phyloP scores from a whole-genome alignment of 2,797 vertebrate genomes.

The Nannoperca obscura region DNA sequence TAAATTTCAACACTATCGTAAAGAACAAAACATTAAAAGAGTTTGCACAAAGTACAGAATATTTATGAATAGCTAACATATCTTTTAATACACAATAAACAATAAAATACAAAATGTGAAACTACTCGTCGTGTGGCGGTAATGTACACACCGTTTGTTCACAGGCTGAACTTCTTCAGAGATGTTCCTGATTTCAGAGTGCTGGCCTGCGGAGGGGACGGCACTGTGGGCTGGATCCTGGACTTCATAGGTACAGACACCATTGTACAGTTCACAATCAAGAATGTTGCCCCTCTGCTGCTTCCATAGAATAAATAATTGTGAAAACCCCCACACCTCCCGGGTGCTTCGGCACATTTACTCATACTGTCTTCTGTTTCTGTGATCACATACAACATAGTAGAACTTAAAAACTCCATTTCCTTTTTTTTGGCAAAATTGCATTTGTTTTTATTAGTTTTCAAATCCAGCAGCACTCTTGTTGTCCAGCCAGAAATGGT shows the following conservation, averaged over 20 bases:
- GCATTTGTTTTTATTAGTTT: conserved; percentile 66
- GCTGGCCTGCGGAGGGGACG: conserved; percentile 93
- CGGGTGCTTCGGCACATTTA: neutral
- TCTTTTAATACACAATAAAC: neutral
- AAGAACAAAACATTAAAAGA: neutral
- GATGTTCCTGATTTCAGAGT: conserved; percentile 93
- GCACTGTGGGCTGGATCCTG: conserved; percentile 96
- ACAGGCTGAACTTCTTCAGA: conserved; percentile 95
- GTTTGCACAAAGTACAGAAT: neutral
- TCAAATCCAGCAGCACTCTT: conserved; percentile 40
- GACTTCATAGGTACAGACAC: conserved; percentile 89
- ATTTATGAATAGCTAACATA: neutral
- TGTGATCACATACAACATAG: conserved; percentile 13
- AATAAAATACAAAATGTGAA: neutral
- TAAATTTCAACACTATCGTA: neutral
- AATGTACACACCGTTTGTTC: conserved; percentile 31
- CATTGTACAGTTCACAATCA: neutral
- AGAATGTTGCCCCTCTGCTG: neutral
- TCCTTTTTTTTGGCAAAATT: conserved; percentile 55
- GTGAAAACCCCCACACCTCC: neutral
- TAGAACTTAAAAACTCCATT: conserved; percentile 44
- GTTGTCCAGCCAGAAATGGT: conserved; percentile 64
- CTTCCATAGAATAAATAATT: conserved; percentile 2
- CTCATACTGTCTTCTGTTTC: neutral
- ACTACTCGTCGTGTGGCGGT: neutral